Evolutionary conservation across 1,140 invertebrate species (phyloP), one percentile per base, ranked within the genome.

Genomic region (Zaprionus nigranus): DNA sequence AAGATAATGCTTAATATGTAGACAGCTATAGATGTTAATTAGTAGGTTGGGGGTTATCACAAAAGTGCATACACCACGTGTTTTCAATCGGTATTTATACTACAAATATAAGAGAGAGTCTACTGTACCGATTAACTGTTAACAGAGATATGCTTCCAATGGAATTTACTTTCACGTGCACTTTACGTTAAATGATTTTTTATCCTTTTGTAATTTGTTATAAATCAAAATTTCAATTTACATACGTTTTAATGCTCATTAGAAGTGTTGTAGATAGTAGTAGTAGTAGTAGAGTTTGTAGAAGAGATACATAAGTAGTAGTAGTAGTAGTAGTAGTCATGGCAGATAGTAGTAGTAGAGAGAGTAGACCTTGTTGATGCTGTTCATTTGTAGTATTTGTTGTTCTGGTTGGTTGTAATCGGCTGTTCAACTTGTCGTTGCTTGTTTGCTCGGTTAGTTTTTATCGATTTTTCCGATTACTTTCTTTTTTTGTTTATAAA

Each of bases 201-300:
- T 54, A n/a, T 73, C 77, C 54, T 58, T 38, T 30, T 24, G 51
- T 28, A 22, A 24, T 49, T 71, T 38, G 26, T 46, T 5, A 75
- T 5, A 75, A 65, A 61, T 68, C 28, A 77, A 30, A 74, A 66
- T 68, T 66, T 54, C 22, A 77, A 71, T 60, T 86, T 75, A 80
- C 83, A 74, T 81, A 88, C 83, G 73, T 82, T 82, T 79, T 40
- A 77, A 82, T 78, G 58, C 70, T 68, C 61, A 40, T 78, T 58
- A 65, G 60, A 78, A 81, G 69, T 81, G 68, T 75, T 80, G 80
- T 58, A 67, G 75, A 66, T 68, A 56, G 62, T 85, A 73, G 66
- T 77, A 81, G 68, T 61, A 62, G 62, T 75, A 81, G 68, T 61
- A 62, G 62, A 61, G 34, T 70, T 73, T 73, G 75, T 67, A 81